Base-by-base conservation (phyloP, 2,888 invertebrate genomes). In the Nymphalis urticae region DNA sequence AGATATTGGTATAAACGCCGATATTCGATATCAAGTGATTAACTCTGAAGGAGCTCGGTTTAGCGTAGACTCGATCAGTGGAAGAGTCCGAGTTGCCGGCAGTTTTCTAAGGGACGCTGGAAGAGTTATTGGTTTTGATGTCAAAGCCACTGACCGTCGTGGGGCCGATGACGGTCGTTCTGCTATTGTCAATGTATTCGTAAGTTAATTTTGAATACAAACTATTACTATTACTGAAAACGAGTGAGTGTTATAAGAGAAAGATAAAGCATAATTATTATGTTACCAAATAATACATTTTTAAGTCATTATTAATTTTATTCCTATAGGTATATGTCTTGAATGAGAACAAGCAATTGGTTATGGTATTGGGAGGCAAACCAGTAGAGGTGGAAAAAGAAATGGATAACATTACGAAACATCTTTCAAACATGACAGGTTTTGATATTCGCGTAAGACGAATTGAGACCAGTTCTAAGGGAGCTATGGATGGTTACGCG, bases 121-220 rank as follows among this genome's bases (percentile, higher is more conserved):
- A 0, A 93, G 95, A 73, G 96, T 97, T 54, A 97, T 95, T 80
- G 97, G 97, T 0, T 97, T 97, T 79, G 97, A 97, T 86, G 97
- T 97, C 13, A 97, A 97, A 86, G 97, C 97, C 13, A 97, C 97
- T 0, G 97, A 97, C 82, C 94, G 95, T 68, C 92, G 94, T 32
- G 97, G 97, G 1, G 96, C 96, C 56, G 96, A 97, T 79, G 96
- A 96, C 79, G 97, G 97, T 1, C 95, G 95, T 71, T 97, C 97
- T 10, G 95, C 96, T 61, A 97, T 97, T 74, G 96, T 96, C 63
- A 97, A 97, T 83, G 96, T 97, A 69, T 96, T 97, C 84, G 97
- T 96, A 85, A 95, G 95, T 94, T 51, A 36, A 36, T 48, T 64
- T 24, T n/a, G 17, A 21, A 16, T 42, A 27, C 7, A 13, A 54